A percentile compares a stretch with the other conserved stretches of the same genome.
These are phyloP conservation scores for Lepus europaeus DNA, from an alignment of 2,113 vertebrate species.

Conservation along the genomic window DNA sequence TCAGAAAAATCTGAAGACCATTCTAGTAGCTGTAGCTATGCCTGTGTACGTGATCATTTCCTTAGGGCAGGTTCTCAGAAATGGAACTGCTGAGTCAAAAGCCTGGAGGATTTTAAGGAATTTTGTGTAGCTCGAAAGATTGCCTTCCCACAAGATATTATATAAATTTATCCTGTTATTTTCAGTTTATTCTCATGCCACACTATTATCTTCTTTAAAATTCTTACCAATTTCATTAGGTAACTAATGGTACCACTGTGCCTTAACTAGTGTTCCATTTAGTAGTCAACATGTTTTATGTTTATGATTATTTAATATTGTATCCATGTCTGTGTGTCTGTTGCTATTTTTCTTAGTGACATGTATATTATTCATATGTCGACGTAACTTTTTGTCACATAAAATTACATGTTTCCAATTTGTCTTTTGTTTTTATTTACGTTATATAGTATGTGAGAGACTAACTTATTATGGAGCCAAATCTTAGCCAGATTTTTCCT, in stretches of 20 bases:
- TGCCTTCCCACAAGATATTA: conserved; percentile 27
- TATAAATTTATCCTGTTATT: conserved; percentile 28
- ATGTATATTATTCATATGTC: not conserved
- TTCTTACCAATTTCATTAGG: conserved; percentile 19
- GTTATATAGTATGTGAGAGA: conserved; percentile 27
- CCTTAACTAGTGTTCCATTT: not conserved
- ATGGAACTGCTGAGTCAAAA: conserved; percentile 43
- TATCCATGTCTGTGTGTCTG: not conserved
- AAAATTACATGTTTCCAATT: conserved; percentile 53
- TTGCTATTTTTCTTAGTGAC: conserved; percentile 35
- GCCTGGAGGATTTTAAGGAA: conserved; percentile 45
- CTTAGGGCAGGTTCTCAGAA: conserved; percentile 31
- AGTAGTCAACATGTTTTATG: conserved; percentile 16
- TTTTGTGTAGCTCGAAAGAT: not conserved
- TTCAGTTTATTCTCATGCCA: not conserved
- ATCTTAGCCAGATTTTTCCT: conserved; percentile 3
- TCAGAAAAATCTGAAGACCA: conserved; percentile 23
- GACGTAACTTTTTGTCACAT: conserved; percentile 34
- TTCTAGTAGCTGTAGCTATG: not conserved
- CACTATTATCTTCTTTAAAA: conserved; percentile 15
- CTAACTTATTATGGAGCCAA: not conserved
- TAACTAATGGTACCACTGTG: conserved; percentile 49
- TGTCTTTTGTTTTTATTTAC: conserved; percentile 38
- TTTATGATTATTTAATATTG: conserved; percentile 20
- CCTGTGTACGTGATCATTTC: not conserved